Base-by-base conservation (phyloP, 2,888 invertebrate genomes). In the Heliconius ethilla region DNA sequence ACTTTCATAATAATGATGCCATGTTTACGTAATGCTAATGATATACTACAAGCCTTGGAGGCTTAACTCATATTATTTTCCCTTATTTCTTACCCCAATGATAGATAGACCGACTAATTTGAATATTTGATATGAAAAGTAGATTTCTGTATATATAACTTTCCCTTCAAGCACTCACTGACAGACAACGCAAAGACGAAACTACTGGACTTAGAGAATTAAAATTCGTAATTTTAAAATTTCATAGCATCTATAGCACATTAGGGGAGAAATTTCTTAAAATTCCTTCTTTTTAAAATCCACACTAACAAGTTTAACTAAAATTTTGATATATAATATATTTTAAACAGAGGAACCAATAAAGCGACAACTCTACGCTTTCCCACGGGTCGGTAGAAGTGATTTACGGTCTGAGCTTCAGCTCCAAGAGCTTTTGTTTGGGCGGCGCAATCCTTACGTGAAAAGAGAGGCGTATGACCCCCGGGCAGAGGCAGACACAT, bases 351-450 rank as follows among this genome's bases (percentile, higher is more conserved):
- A 90, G 69, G 78, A 76, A 13, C 78, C 83, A 45, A 86, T 87
- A 27, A 93, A 92, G 82, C 87, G 93, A 0, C 91, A 92, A 78
- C 82, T 94, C 3, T 91, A 91, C 81, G 91, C 93, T 9, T 93
- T 93, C 81, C 93, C 94, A 0, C 90, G 94, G 40, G 91, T 93
- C 18, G 94, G 94, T 11, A 89, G 94, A 79, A 85, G 85, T 25
- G 90, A 86, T 15, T 11, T 73, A 77, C 63, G 81, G 69, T 37
- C 45, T 75, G 45, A 83, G 77, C 51, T 78, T 7, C 82, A 83
- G 27, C 76, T 86, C 18, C 83, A 84, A 59, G 84, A 86, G 2
- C 74, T 86, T 40, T 76, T 86, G 25, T 73, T 85, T 37, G 83
- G 79, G 27, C 79, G 79, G 27, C 81, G 82, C 33, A 81, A 78